Evolutionary conservation across 2,797 vertebrate species (phyloP).

Genomic region (Syndactyla subalaris): DNA sequence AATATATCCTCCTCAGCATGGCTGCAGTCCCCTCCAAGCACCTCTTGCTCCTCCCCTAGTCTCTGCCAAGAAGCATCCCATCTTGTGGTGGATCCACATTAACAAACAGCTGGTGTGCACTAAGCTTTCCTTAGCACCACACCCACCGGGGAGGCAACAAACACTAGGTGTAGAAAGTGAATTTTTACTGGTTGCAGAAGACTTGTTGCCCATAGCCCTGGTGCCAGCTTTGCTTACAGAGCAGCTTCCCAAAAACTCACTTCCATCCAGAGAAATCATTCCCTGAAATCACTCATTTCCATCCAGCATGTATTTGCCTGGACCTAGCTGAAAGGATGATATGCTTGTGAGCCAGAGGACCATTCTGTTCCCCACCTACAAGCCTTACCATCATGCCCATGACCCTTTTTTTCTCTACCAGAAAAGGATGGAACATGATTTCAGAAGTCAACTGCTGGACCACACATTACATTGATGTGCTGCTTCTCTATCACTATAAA

Average conservation of each 20-base stretch:
- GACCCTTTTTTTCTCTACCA: background rate
- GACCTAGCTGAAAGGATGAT: background rate
- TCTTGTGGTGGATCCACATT: background rate
- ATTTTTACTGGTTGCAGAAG: background rate
- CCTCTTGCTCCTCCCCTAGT: background rate
- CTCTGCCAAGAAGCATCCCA: background rate
- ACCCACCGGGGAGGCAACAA: background rate
- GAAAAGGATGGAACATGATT: background rate
- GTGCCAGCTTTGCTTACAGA: background rate
- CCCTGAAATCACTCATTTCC: background rate
- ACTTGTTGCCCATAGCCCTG: background rate
- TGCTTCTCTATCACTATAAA: background rate
- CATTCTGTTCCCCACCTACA: background rate
- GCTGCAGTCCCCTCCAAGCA: background rate
- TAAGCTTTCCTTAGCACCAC: background rate
- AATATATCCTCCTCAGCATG: background rate
- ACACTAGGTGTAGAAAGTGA: background rate
- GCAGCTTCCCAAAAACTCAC: background rate
- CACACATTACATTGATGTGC: background rate
- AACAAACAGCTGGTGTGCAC: background rate
- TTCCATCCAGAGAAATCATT: background rate
- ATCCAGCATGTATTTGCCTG: background rate
- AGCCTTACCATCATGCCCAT: background rate
- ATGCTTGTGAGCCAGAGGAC: background rate
- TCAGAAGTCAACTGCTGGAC: background rate